Conservation (phyloP, 2,888 invertebrate species). For the Heliconius charithonia region DNA sequence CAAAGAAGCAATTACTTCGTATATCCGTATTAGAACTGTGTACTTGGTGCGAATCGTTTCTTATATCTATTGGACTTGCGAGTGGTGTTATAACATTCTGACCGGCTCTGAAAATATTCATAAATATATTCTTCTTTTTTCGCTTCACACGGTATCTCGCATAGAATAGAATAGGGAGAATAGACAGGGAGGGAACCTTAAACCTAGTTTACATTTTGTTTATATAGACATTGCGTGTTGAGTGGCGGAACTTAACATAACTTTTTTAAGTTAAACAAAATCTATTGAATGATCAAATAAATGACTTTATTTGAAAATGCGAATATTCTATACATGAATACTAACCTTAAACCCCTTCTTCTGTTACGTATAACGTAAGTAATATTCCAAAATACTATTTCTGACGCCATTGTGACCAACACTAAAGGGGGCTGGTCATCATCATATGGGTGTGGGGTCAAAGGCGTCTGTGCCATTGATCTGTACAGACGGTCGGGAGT, state of each 20-base stretch:
- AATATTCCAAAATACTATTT: constrained; percentile 85
- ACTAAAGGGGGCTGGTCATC: constrained; percentile 74
- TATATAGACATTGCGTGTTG: background rate
- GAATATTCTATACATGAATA: background rate
- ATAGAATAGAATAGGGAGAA: background rate
- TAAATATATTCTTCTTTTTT: background rate
- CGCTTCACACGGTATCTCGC: background rate
- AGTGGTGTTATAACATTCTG: constrained; percentile 32
- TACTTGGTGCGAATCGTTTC: constrained; percentile 50
- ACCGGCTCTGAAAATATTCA: constrained; percentile 22
- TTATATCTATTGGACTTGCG: constrained; percentile 48
- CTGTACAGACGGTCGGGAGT: constrained; percentile 68
- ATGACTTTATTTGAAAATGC: too few species aligned
- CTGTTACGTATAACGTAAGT: constrained; percentile 64
- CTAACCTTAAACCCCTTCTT: constrained; percentile 61
- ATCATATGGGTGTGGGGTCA: constrained; percentile 38
- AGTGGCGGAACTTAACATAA: background rate
- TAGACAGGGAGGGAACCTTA: background rate
- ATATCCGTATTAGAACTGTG: constrained; percentile 45
- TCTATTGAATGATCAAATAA: too few species aligned
- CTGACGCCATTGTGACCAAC: constrained; percentile 82
- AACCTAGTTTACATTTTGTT: too few species aligned
- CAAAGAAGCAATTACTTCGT: constrained; percentile 67
- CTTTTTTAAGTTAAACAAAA: too few species aligned
- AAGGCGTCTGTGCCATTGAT: constrained; percentile 39